Evolutionary conservation across 2,888 invertebrate species (phyloP).

Genomic region (Spilosoma lubricipeda): DNA sequence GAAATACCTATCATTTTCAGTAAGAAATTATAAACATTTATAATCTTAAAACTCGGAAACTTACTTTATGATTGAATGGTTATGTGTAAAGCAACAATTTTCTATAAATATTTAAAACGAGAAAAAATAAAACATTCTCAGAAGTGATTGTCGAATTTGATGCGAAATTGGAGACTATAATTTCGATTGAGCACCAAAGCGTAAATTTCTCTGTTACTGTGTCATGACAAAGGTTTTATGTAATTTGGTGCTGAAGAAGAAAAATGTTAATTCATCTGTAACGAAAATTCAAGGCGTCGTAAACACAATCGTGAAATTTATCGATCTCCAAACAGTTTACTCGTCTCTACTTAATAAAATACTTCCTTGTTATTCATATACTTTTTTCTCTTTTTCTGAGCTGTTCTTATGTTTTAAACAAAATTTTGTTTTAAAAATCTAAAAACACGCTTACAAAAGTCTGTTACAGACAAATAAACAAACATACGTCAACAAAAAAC

Average conservation of each 20-base stretch:
- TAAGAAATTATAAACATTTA: neutral
- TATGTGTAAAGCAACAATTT: constrained; percentile 12
- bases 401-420: neutral
- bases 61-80: neutral
- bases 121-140: constrained; percentile 22
- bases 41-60: neutral
- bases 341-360: constrained; percentile 6
- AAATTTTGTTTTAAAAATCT: too few species aligned
- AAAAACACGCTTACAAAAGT: too few species aligned
- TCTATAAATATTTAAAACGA: neutral
- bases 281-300: constrained; percentile 63
- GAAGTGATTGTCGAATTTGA: constrained; percentile 47
- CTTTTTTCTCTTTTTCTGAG: neutral
- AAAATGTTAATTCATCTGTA: constrained; percentile 75
- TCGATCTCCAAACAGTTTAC: constrained; percentile 30
- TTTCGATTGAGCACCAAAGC: constrained; percentile 57
- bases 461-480: too few species aligned
- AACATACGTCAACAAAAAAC: too few species aligned
- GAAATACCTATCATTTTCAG: too few species aligned
- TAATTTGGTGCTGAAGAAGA: constrained; percentile 69
- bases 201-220: constrained; percentile 58
- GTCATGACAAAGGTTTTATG: constrained; percentile 68
- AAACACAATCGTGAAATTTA: constrained; percentile 61
- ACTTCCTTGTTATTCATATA: neutral
- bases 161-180: constrained; percentile 56